Evolutionary conservation across 2,797 vertebrate species (phyloP).

Genomic region (Bucorvus abyssinicus): DNA sequence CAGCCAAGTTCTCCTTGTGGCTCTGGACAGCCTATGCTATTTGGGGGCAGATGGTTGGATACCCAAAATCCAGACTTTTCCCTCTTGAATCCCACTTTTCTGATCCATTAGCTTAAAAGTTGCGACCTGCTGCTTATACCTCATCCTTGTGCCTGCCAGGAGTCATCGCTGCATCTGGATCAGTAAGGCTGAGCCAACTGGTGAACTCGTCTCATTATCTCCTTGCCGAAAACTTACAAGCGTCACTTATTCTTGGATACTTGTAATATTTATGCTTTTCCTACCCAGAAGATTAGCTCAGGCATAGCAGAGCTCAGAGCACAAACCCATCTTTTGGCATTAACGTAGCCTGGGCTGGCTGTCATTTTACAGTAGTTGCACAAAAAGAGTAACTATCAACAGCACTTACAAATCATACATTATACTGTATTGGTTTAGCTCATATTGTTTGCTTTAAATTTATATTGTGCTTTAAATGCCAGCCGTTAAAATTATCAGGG

Average conservation of each 20-base stretch:
- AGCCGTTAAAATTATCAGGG: constrained; percentile 48
- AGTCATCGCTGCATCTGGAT: constrained; percentile 12
- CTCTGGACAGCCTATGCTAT: background rate
- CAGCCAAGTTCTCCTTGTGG: background rate
- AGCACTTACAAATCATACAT: constrained; percentile 50
- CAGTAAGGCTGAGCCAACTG: constrained; percentile 52
- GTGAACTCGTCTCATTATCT: constrained; percentile 66
- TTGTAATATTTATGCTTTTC: constrained; percentile 62
- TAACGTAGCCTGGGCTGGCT: constrained; percentile 62
- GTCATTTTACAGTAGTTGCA: constrained; percentile 67
- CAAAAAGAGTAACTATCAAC: constrained; percentile 63
- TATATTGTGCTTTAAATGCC: constrained; percentile 56
- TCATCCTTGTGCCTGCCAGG: background rate
- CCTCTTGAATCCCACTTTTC: background rate
- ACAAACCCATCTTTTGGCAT: constrained; percentile 66
- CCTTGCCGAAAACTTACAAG: constrained; percentile 60
- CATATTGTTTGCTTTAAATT: constrained; percentile 56
- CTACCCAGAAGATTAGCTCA: constrained; percentile 65
- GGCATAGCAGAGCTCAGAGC: constrained; percentile 61
- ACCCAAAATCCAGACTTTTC: background rate
- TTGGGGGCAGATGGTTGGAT: background rate
- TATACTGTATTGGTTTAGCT: constrained; percentile 51
- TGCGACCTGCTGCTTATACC: background rate
- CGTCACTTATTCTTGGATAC: constrained; percentile 63
- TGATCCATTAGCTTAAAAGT: background rate